Conservation (phyloP, 2,113 vertebrate genomes). For the Hypomesus transpacificus region DNA sequence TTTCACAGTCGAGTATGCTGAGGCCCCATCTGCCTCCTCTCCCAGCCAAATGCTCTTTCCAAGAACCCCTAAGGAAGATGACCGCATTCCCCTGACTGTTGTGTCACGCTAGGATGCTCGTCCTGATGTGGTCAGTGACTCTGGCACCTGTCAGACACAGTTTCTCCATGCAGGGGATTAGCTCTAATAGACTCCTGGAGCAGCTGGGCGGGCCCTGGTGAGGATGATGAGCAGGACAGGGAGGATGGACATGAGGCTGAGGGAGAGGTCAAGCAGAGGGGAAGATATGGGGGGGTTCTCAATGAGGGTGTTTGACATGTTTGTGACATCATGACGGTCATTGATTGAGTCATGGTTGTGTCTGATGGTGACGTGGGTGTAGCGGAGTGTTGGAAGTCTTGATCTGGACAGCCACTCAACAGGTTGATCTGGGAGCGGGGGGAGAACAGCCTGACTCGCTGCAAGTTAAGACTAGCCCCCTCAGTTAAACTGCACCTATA, state of each 20-base stretch:
- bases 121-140: conserved; percentile 14
- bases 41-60: neutral
- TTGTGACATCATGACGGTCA: too few species aligned
- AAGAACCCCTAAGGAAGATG: neutral
- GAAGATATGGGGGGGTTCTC: too few species aligned
- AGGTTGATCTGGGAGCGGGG: too few species aligned
- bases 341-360: too few species aligned
- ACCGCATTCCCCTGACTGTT: neutral
- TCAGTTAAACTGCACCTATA: neutral
- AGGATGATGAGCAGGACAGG: neutral
- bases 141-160: conserved; percentile 44
- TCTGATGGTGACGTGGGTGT: neutral
- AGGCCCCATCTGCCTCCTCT: neutral
- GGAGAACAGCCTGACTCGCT: neutral
- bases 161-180: too few species aligned
- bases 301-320: too few species aligned
- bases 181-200: neutral
- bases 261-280: conserved; percentile 25
- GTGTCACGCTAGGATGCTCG: neutral
- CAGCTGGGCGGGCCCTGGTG: conserved; percentile 23
- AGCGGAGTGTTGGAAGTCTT: too few species aligned
- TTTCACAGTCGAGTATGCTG: neutral
- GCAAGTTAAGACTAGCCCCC: neutral
- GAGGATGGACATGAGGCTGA: conserved; percentile 20
- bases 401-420: too few species aligned